Conservation (phyloP, 1,140 invertebrate species). For the Papilio polyxenes region DNA sequence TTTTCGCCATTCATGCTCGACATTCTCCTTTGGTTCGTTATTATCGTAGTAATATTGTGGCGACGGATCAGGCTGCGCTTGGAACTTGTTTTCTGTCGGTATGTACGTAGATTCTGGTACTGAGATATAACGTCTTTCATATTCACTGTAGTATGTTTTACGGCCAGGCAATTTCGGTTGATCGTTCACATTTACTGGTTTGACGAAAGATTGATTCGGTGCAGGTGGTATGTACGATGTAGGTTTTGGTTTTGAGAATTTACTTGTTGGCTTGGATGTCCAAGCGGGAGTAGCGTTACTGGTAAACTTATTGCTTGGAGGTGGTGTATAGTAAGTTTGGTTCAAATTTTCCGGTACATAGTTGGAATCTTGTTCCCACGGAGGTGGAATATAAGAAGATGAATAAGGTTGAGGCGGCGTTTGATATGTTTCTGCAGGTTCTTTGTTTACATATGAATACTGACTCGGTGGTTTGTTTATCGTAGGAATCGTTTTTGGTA, state of each 20-base stretch:
- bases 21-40: constrained; percentile 62
- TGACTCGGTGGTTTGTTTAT: constrained; percentile 53
- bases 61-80: constrained; percentile 71
- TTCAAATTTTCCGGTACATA: constrained; percentile 58
- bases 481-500: constrained; percentile 27
- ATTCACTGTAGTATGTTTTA: constrained; percentile 77
- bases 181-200: constrained; percentile 55
- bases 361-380: constrained; percentile 72
- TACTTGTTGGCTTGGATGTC: constrained; percentile 56
- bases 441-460: constrained; percentile 56
- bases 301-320: constrained; percentile 48
- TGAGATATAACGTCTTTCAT: constrained; percentile 74
- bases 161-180: constrained; percentile 60
- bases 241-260: constrained; percentile 65
- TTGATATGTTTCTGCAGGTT: constrained; percentile 61
- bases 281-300: constrained; percentile 50
- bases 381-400: constrained; percentile 73
- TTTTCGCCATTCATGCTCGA: constrained; percentile 76
- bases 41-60: constrained; percentile 76
- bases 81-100: constrained; percentile 67
- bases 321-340: constrained; percentile 59
- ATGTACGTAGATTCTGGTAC: constrained; percentile 74
- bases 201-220: constrained; percentile 75
- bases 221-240: constrained; percentile 71
- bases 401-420: constrained; percentile 63